These are phyloP conservation scores for Chloebia gouldiae DNA, from an alignment of 2,113 vertebrate genomes.

Conservation along the genomic window DNA sequence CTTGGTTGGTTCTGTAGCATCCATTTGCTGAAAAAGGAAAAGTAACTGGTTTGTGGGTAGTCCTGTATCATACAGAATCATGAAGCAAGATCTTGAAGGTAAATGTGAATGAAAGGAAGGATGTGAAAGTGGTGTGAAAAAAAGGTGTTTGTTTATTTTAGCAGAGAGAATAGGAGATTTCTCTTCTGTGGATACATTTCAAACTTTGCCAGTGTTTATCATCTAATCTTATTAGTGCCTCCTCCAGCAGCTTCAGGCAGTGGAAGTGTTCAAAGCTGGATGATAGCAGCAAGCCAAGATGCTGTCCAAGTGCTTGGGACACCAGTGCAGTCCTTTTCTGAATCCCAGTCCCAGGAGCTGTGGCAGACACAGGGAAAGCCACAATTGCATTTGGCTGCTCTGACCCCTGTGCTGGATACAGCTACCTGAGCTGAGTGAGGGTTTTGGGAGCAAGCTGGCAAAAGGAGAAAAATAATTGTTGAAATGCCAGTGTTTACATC, in stretches of 20 bases:
- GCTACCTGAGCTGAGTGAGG: neutral
- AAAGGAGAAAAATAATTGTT: neutral
- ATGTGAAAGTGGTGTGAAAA: neutral
- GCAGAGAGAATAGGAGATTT: neutral
- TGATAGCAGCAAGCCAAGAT: neutral
- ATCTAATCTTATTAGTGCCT: neutral
- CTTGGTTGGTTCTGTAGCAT: neutral
- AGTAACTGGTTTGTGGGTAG: neutral
- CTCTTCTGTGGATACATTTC: neutral
- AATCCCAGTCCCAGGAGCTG: neutral
- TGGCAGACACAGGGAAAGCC: neutral
- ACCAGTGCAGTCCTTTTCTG: neutral
- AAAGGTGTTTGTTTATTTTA: neutral
- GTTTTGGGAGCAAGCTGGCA: neutral
- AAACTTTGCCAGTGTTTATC: neutral
- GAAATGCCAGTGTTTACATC: conserved; percentile 21
- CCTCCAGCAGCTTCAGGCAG: neutral
- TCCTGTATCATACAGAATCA: fast-evolving
- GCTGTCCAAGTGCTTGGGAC: neutral
- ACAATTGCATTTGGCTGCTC: neutral
- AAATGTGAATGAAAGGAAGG: neutral
- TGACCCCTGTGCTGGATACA: neutral
- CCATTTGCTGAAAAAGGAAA: neutral
- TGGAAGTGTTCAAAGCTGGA: neutral
- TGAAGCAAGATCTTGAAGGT: neutral